These are phyloP conservation scores for Lamprotornis superbus DNA, from an alignment of 2,113 vertebrate genomes.

Conservation along the genomic window DNA sequence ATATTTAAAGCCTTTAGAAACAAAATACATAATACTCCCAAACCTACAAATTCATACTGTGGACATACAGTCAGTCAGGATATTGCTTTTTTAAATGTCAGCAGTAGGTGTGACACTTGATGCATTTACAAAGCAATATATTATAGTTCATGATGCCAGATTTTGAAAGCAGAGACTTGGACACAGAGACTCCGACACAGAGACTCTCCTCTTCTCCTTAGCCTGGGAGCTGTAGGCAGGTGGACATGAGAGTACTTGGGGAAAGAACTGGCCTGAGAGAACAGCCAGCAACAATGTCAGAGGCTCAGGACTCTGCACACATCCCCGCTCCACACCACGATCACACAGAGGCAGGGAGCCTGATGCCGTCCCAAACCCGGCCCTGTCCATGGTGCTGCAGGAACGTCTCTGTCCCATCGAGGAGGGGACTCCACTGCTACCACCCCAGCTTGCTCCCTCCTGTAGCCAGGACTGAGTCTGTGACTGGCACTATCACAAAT, in stretches of 20 bases:
- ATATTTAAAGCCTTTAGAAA: not conserved
- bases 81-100: not conserved
- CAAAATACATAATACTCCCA: not conserved
- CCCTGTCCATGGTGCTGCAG: not conserved
- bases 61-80: not conserved
- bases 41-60: not conserved
- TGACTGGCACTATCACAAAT: not conserved
- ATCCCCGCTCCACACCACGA: no score
- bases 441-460: not conserved
- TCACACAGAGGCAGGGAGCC: fast-evolving
- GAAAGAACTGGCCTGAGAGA: not conserved
- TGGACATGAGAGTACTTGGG: not conserved
- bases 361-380: fast-evolving
- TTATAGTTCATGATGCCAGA: not conserved
- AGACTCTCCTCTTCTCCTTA: not conserved
- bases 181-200: not conserved
- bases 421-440: no score
- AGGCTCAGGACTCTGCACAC: fast-evolving
- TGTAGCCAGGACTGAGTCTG: fast-evolving
- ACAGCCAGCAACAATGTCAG: no score
- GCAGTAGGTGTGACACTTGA: not conserved
- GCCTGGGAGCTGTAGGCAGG: not conserved
- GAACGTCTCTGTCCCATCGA: fast-evolving
- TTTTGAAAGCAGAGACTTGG: not conserved
- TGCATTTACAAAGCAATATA: not conserved